These are phyloP conservation scores for Barypeithes pellucidus DNA, from an alignment of 2,888 invertebrate genomes.

Conservation along the genomic window DNA sequence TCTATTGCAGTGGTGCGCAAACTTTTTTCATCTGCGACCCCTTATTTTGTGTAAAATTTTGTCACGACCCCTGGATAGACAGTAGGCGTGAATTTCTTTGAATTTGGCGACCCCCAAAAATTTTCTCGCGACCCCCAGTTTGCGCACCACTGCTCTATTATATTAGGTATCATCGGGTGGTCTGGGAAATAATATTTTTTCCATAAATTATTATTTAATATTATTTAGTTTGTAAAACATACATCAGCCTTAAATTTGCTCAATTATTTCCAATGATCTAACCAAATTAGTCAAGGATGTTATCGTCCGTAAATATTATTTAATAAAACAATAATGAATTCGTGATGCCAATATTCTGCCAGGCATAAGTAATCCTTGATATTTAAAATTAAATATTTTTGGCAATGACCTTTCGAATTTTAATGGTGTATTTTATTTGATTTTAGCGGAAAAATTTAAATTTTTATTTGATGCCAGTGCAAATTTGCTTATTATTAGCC, in stretches of 20 bases:
- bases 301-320: conserved; percentile 9
- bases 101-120: too few relatives aligned
- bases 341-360: neutral
- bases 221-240: too few relatives aligned
- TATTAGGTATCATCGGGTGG: too few relatives aligned
- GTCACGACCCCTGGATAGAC: too few relatives aligned
- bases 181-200: too few relatives aligned
- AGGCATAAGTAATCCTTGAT: conserved; percentile 9
- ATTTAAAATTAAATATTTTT: conserved; percentile 10
- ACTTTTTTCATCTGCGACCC: too few relatives aligned
- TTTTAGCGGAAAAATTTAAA: conserved; percentile 2
- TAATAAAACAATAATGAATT: conserved; percentile 10
- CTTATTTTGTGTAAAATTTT: too few relatives aligned
- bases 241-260: neutral
- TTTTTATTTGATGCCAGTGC: neutral
- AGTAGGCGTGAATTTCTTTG: too few relatives aligned
- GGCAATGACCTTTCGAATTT: conserved; percentile 4
- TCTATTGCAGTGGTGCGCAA: too few relatives aligned
- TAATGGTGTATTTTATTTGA: neutral
- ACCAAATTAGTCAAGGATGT: conserved; percentile 3
- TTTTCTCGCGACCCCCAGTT: too few relatives aligned
- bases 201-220: too few relatives aligned
- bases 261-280: conserved; percentile 1
- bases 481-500: neutral
- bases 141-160: too few relatives aligned